Evolutionary conservation across 53 echinoderm and acorn worm species (phyloP), one percentile per base, ranked within the genome.

Genomic region (Astropecten irregularis): DNA sequence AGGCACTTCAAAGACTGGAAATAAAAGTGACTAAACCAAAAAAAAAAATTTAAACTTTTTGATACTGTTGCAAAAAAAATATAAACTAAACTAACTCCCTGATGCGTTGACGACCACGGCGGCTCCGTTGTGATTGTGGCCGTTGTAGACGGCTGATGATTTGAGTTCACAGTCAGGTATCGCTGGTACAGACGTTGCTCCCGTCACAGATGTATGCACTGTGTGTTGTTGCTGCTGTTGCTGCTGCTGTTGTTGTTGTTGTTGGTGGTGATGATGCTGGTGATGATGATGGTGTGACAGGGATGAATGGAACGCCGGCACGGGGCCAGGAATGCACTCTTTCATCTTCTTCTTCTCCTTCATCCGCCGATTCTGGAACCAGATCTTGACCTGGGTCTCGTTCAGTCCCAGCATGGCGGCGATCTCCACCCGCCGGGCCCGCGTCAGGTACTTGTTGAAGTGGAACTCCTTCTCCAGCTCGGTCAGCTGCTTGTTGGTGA

Each of bases 341-440:
- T 99, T 99, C 89, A 95, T 84, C 84, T 94, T 94, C 84, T 99
- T 99, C 83, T 99, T 99, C 87, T 99, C 94, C 69, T 99, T 99
- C 99, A 99, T 99, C 40, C 99, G 66, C 51, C 99, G 82, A 59
- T 99, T 99, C 58, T 99, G 99, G 74, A 99, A 99, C 99, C 99
- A 99, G 37, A 99, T 99, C 85, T 99, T 99, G 10, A 99, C 99
- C 82, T 99, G 99, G 42, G 99, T 99, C 86, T 99, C 99, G 53
- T 99, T 99, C 30, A 99, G 92, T 27, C 94, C 99, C 67, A 99
- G 53, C 93, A 95, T 95, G 64, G 99, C 90, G 29, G 99, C 99
- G 52, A 99, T 99, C 68, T 99, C 99, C 15, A 99, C 95, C 52
- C 99, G 82, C 63, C 99, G 68, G 53, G 99, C 99, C 54, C 99